Evolutionary conservation across 2,888 invertebrate genomes (phyloP).

Genomic region (Eurois occulta): DNA sequence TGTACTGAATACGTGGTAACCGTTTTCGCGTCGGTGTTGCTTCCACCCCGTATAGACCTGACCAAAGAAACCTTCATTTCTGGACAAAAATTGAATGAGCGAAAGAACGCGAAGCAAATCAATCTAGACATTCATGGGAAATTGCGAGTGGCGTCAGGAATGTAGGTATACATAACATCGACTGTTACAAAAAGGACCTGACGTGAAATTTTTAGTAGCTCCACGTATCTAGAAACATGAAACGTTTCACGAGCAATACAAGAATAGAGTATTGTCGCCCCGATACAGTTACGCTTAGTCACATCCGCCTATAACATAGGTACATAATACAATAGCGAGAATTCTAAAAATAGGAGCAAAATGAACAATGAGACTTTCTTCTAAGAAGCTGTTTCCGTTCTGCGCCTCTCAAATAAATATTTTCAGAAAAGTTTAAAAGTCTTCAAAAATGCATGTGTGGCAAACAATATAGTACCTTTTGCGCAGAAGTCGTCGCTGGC

Average conservation of each 20-base stretch:
- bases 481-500: not conserved
- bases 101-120: conserved; percentile 16
- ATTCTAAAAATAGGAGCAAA: conserved; percentile 74
- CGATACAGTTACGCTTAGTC: conserved; percentile 80
- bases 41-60: no score
- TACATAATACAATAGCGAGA: conserved; percentile 72
- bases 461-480: not conserved
- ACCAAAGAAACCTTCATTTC: not conserved
- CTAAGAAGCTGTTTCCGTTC: conserved; percentile 62
- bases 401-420: conserved; percentile 47
- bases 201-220: conserved; percentile 56
- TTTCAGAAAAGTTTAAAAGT: conserved; percentile 22
- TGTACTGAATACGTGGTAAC: no score
- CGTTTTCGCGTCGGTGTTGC: no score
- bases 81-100: not conserved
- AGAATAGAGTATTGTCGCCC: conserved; percentile 81
- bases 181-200: conserved; percentile 51
- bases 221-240: conserved; percentile 62
- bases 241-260: conserved; percentile 72
- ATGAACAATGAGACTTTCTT: conserved; percentile 75
- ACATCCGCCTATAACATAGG: conserved; percentile 79
- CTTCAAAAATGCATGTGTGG: not conserved
- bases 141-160: conserved; percentile 27
- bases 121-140: conserved; percentile 34
- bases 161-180: conserved; percentile 35